These are phyloP conservation scores for Drosophila colorata DNA, from an alignment of 2,888 invertebrate species.

Conservation along the genomic window DNA sequence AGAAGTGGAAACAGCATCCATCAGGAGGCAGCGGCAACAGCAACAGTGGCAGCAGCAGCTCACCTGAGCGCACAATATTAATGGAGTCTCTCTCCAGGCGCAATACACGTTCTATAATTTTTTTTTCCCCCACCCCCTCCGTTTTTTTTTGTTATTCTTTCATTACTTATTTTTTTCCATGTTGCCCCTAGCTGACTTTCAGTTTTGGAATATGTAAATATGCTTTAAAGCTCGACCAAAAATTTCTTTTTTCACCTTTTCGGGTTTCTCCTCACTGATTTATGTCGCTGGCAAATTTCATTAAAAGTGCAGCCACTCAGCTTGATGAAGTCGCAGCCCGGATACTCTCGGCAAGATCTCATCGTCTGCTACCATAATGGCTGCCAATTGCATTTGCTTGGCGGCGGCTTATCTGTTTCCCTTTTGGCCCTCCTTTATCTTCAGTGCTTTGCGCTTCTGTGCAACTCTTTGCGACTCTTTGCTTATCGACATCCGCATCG, in stretches of 20 bases:
- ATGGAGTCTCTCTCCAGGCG: constrained; percentile 52
- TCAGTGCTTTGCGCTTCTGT: constrained; percentile 4
- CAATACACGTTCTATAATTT: constrained; percentile 37
- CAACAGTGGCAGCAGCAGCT: constrained; percentile 9
- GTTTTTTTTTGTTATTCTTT: constrained; percentile 18
- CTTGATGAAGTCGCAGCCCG: constrained; percentile 59
- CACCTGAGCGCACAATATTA: constrained; percentile 71
- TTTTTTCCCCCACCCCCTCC: constrained; percentile 13
- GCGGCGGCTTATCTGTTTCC: constrained; percentile 27
- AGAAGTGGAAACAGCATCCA: constrained; percentile 47
- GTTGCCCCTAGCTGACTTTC: constrained; percentile 23
- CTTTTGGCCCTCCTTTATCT: constrained; percentile 16
- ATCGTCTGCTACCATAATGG: constrained; percentile 59
- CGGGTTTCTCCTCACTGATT: constrained; percentile 30
- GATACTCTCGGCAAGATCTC: constrained; percentile 34
- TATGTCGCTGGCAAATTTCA: constrained; percentile 60
- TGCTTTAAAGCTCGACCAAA: constrained; percentile 45
- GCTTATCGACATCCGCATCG: constrained; percentile 61
- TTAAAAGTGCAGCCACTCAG: constrained; percentile 72
- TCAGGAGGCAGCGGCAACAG: constrained; percentile 37
- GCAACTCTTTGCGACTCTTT: constrained; percentile 10
- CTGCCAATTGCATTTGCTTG: constrained; percentile 73
- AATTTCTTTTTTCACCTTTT: constrained; percentile 19
- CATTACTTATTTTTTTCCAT: constrained; percentile 13
- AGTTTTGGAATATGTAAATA: constrained; percentile 55